Base-by-base conservation (phyloP, 64 coral and sea anemone genomes). In the Stylophora pistillata region DNA sequence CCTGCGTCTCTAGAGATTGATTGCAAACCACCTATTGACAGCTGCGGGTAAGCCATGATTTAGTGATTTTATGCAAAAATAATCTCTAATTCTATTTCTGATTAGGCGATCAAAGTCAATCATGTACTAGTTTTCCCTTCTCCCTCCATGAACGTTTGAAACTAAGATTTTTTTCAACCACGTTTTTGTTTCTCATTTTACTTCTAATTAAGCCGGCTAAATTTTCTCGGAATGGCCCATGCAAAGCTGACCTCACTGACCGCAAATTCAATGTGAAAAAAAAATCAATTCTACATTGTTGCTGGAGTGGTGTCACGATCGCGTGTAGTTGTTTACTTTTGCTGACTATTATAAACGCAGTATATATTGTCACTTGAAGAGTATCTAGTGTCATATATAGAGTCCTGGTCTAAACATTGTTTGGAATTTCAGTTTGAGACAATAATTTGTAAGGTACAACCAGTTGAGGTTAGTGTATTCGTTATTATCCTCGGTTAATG, bases 271-370 rank as follows among this genome's bases (percentile, higher is more conserved):
- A 59, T 55, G 27, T 14, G 26, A 79, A 58, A 79, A n/a, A 55
- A 60, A 79, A 79, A 61, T 32, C 29, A 14, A 79, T 59, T 60
- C 56, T 58, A 15, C 13, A 78, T 15, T 54, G 61, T 64, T 17
- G n/a, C 17, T 58, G 25, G 25, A 27, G 13, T 30, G 12, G 26
- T 30, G 77, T 79, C 77, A 79, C 59, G 56, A 31, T 58, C 20
- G 23, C 23, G 23, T 17, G 77, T 25, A 17, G 13, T 30, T 79
- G 56, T 79, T 79, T 79, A 56, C 77, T 79, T 79, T 79, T 79
- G 26, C 32, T 30, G 25, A 15, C 13, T 30, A 32, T 55, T 59
- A n/a, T n/a, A 60, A 79, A 60, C 11, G 1, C 77, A 79, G 59
- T 28, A 27, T 60, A 60, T 27, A 20, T 27, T 79, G 27, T 58